Evolutionary conservation across 2,113 vertebrate species (phyloP).

Genomic region (Ammodytes marinus): DNA sequence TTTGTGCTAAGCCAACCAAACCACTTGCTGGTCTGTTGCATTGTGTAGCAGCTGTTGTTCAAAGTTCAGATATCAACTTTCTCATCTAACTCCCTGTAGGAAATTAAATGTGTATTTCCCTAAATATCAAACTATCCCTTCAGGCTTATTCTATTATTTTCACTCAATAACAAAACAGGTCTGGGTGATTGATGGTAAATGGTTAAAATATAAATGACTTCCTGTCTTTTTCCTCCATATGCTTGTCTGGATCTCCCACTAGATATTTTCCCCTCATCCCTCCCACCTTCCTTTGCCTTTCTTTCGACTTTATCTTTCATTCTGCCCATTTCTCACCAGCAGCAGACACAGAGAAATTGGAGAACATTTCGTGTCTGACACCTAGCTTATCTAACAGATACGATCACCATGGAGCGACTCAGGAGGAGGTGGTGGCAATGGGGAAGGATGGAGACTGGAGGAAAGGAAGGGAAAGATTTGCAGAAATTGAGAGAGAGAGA

Average conservation of each 20-base stretch:
- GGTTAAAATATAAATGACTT: conserved; percentile 6
- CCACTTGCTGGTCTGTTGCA: too few relatives aligned
- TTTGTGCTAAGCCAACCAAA: neutral
- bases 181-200: neutral
- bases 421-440: conserved; percentile 23
- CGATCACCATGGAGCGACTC: conserved; percentile 53
- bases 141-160: neutral
- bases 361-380: conserved; percentile 71
- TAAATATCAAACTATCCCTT: neutral
- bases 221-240: neutral
- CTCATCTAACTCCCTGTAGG: neutral
- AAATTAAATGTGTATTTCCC: neutral
- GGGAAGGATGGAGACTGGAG: conserved; percentile 6
- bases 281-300: neutral
- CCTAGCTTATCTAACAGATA: conserved; percentile 65
- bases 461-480: conserved; percentile 24
- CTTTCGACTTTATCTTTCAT: conserved; percentile 56
- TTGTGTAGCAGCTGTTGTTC: too few relatives aligned
- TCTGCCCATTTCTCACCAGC: conserved; percentile 44
- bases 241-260: neutral
- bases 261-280: neutral
- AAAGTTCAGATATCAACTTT: too few relatives aligned
- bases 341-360: conserved; percentile 66
- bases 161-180: neutral
- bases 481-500: neutral